Evolutionary conservation across 1,140 invertebrate species (phyloP).

Genomic region (Anoplolepis gracilipes): DNA sequence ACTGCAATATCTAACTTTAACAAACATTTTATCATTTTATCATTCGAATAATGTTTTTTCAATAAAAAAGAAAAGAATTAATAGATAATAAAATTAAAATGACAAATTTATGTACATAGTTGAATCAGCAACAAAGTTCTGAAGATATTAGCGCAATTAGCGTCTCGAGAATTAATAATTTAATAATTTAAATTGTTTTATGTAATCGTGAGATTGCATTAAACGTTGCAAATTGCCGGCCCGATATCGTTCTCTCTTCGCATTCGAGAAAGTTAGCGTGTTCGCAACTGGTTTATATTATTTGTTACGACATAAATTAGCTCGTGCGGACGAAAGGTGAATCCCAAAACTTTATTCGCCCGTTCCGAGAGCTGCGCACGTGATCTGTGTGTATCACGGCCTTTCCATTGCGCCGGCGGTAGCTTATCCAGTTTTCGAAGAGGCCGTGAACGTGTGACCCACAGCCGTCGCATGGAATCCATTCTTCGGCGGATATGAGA

Average conservation of each 20-base stretch:
- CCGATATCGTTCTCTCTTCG: background rate
- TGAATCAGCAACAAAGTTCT: background rate
- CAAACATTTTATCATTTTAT: conserved; percentile 3
- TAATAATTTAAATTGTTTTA: conserved; percentile 6
- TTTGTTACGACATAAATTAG: conserved; percentile 68
- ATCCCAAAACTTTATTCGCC: conserved; percentile 67
- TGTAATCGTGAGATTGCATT: background rate
- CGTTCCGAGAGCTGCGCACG: conserved; percentile 54
- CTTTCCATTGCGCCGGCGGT: conserved; percentile 49
- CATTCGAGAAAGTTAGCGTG: background rate
- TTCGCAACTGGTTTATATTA: conserved; percentile 54
- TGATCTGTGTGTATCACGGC: conserved; percentile 69
- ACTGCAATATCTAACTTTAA: background rate
- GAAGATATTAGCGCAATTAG: background rate
- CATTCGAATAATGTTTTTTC: background rate
- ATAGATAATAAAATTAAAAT: background rate
- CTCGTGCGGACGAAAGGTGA: conserved; percentile 57
- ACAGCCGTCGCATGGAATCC: conserved; percentile 45
- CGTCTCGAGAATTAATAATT: background rate
- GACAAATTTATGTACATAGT: background rate
- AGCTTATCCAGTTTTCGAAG: conserved; percentile 70
- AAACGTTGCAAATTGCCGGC: background rate
- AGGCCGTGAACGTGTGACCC: conserved; percentile 65
- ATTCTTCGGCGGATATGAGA: conserved; percentile 58
- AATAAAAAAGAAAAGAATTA: background rate